These are phyloP conservation scores for Synergus umbraculus DNA, from an alignment of 2,888 invertebrate species.

Conservation along the genomic window DNA sequence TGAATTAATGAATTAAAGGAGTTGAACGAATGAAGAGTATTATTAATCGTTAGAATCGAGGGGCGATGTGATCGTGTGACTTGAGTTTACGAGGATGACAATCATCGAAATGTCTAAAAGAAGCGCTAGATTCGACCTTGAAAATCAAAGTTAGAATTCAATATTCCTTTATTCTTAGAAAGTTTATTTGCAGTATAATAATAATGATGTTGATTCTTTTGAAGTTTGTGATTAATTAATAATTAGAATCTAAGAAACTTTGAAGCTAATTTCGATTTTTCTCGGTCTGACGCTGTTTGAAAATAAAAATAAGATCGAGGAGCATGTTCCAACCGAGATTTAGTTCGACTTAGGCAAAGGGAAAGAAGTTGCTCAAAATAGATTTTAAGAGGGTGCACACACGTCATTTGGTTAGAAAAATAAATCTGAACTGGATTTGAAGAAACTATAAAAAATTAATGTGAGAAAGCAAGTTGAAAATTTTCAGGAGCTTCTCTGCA, in stretches of 20 bases:
- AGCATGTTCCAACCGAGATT: conserved; percentile 33
- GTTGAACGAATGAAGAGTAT: conserved; percentile 39
- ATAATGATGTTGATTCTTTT: not conserved
- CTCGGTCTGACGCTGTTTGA: conserved; percentile 20
- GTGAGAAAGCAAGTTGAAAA: conserved; percentile 6
- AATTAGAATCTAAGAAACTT: not conserved
- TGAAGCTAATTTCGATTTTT: conserved; percentile 46
- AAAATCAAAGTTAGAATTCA: conserved; percentile 13
- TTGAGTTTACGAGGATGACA: conserved; percentile 67
- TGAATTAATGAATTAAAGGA: not conserved
- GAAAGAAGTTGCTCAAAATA: conserved; percentile 68
- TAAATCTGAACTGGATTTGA: conserved; percentile 22
- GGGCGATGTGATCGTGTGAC: conserved; percentile 60
- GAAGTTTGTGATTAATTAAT: not conserved
- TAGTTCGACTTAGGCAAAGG: conserved; percentile 51
- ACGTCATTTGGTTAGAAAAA: conserved; percentile 42
- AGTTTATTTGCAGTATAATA: not conserved
- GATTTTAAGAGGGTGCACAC: conserved; percentile 58
- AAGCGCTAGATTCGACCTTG: conserved; percentile 16
- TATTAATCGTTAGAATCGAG: conserved; percentile 49
- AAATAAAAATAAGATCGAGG: conserved; percentile 40
- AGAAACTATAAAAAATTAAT: not conserved
- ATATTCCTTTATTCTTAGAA: not conserved
- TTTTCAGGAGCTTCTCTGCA: not conserved
- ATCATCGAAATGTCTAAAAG: conserved; percentile 62